Percentiles rank a stretch among this genome's conserved stretches.
These are phyloP conservation scores for Zelleria hepariella DNA, from an alignment of 2,888 invertebrate genomes.

Conservation along the genomic window DNA sequence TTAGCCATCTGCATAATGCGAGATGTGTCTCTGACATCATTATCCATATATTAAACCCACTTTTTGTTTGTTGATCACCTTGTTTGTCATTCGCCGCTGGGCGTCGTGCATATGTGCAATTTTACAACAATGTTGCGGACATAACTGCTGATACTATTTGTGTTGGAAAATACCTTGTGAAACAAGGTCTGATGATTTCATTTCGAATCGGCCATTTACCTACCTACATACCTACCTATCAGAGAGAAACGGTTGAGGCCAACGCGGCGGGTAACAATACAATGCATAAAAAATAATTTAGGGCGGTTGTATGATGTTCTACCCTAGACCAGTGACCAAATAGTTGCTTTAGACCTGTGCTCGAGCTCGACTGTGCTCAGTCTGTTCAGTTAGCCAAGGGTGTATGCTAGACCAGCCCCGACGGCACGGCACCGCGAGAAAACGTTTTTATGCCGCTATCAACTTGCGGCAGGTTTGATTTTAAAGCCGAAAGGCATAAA, in stretches of 20 bases:
- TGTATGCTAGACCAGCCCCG: too few species aligned
- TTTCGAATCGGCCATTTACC: neutral
- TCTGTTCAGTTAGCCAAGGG: too few species aligned
- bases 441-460: too few species aligned
- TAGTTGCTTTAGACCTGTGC: neutral
- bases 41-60: neutral
- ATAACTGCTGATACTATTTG: neutral
- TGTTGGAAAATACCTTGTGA: neutral
- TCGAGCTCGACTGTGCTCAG: too few species aligned
- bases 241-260: too few species aligned
- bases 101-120: neutral
- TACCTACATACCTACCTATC: neutral
- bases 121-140: neutral
- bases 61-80: constrained; percentile 2
- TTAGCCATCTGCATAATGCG: neutral
- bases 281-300: too few species aligned
- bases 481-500: too few species aligned
- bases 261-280: too few species aligned
- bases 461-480: too few species aligned
- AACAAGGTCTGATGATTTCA: constrained; percentile 2
- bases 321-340: neutral
- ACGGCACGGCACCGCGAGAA: too few species aligned
- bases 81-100: neutral
- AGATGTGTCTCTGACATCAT: neutral
- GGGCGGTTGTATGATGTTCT: too few species aligned